Evolutionary conservation across 2,888 invertebrate species (phyloP).

Genomic region (Noctuana brunneofusca): DNA sequence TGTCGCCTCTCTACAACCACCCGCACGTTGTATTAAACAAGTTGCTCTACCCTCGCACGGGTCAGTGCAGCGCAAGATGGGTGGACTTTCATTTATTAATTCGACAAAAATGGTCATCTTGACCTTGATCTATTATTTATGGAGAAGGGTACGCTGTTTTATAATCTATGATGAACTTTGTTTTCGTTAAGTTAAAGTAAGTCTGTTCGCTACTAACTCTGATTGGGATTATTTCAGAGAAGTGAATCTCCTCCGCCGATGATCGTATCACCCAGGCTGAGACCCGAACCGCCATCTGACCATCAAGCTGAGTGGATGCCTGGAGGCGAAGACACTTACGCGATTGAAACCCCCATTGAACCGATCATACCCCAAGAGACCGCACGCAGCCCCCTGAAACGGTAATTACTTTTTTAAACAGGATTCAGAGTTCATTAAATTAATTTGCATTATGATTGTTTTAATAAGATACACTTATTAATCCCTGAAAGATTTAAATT

Average conservation of each 20-base stretch:
- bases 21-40: conserved; percentile 20
- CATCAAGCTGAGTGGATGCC: conserved; percentile 67
- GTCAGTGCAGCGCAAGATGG: conserved; percentile 18
- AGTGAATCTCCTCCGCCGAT: conserved; percentile 68
- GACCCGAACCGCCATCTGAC: conserved; percentile 51
- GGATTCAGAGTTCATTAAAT: background rate
- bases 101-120: conserved; percentile 23
- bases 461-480: background rate
- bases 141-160: conserved; percentile 4
- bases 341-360: conserved; percentile 58
- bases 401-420: conserved; percentile 48
- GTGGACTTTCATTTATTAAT: conserved; percentile 6
- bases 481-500: background rate
- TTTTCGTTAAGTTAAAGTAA: background rate
- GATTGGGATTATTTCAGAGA: conserved; percentile 48
- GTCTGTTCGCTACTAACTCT: background rate
- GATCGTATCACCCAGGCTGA: conserved; percentile 46
- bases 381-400: conserved; percentile 67
- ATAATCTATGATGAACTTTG: background rate
- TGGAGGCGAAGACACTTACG: conserved; percentile 66
- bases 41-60: background rate
- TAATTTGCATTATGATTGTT: background rate
- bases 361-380: conserved; percentile 57
- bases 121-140: conserved; percentile 23
- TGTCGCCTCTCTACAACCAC: conserved; percentile 16